Conservation (phyloP, 1,140 invertebrate genomes). For the Drosophila nannoptera region DNA sequence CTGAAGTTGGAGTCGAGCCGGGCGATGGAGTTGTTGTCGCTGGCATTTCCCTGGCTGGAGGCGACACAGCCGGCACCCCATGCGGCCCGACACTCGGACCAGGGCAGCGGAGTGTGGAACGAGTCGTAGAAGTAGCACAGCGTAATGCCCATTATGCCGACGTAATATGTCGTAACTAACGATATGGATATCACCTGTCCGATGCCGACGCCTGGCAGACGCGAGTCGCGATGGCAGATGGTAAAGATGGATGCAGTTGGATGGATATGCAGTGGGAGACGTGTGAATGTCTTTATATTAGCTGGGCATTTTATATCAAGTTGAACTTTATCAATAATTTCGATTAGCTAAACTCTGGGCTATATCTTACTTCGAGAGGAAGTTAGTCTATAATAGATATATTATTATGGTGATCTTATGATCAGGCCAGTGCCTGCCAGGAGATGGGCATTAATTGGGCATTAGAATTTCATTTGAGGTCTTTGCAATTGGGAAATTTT, state of each 20-base stretch:
- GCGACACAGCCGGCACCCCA: conserved; percentile 81
- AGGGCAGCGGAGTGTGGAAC: conserved; percentile 83
- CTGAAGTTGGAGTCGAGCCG: conserved; percentile 1
- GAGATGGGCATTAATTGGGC: no score
- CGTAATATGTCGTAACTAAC: conserved; percentile 87
- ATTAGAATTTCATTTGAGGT: no score
- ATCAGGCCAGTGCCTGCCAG: no score
- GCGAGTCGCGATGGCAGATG: conserved; percentile 21
- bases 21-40: conserved; percentile 32
- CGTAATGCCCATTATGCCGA: conserved; percentile 86
- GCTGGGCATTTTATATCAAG: background rate
- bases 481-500: no score
- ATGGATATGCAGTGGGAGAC: background rate
- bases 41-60: conserved; percentile 57
- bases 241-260: background rate
- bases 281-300: background rate
- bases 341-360: no score
- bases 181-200: conserved; percentile 86
- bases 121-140: conserved; percentile 85
- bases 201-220: conserved; percentile 84
- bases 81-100: conserved; percentile 83
- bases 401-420: no score
- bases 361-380: no score
- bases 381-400: no score
- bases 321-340: no score